Evolutionary conservation across 2,888 invertebrate genomes (phyloP).

Genomic region (Stenoptilia bipunctidactyla): DNA sequence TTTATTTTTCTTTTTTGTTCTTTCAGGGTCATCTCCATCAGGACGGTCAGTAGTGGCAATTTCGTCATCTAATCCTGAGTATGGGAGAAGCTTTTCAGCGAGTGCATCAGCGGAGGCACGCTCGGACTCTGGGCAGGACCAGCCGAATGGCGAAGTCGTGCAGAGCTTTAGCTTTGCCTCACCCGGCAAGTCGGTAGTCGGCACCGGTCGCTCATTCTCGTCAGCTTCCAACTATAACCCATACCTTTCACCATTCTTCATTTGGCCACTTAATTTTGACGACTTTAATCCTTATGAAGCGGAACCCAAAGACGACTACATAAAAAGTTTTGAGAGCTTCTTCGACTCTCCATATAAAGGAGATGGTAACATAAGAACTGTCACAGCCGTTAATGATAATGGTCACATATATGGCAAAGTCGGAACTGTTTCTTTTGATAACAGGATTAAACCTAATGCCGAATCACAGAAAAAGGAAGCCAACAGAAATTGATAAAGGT

Average conservation of each 20-base stretch:
- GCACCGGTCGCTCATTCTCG: slow-evolving; percentile 32
- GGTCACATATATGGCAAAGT: slow-evolving; percentile 39
- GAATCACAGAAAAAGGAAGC: neutral
- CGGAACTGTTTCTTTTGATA: slow-evolving; percentile 30
- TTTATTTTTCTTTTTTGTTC: slow-evolving; percentile 7
- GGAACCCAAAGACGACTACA: slow-evolving; percentile 27
- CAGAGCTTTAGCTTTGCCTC: slow-evolving; percentile 26
- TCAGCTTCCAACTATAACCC: slow-evolving; percentile 28
- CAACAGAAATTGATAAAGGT: too few relatives aligned
- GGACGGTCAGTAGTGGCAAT: slow-evolving; percentile 38
- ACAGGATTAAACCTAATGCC: slow-evolving; percentile 9
- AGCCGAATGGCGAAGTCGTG: neutral
- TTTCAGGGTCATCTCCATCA: slow-evolving; percentile 36
- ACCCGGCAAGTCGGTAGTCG: slow-evolving; percentile 28
- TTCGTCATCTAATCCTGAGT: slow-evolving; percentile 35
- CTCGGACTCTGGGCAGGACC: neutral
- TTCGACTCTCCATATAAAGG: slow-evolving; percentile 28
- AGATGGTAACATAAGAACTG: slow-evolving; percentile 23
- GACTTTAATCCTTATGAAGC: slow-evolving; percentile 20
- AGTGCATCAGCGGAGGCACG: neutral
- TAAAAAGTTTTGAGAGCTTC: slow-evolving; percentile 29
- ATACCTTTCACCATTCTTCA: slow-evolving; percentile 30
- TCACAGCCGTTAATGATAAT: slow-evolving; percentile 37
- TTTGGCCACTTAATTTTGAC: slow-evolving; percentile 27
- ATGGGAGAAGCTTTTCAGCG: slow-evolving; percentile 20